Conservation (phyloP, 2,888 invertebrate species). For the Tenthredo distinguenda region DNA sequence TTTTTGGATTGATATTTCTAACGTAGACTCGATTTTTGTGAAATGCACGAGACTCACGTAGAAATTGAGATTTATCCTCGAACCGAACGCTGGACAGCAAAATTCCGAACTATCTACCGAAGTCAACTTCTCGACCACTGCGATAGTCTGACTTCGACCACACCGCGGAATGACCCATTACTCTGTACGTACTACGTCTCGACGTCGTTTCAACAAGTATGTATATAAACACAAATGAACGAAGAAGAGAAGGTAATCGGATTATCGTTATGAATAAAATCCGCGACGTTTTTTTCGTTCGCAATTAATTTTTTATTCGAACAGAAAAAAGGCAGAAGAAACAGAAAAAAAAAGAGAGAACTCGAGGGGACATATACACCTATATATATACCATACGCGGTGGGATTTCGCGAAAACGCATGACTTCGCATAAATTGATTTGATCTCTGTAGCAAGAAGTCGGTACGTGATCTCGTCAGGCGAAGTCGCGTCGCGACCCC, state of each 20-base stretch:
- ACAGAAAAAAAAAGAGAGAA: background rate
- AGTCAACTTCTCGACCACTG: background rate
- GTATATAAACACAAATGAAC: no score
- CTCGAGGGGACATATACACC: background rate
- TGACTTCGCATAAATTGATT: constrained; percentile 50
- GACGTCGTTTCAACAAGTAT: no score
- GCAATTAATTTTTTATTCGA: background rate
- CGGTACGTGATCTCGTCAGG: constrained; percentile 48
- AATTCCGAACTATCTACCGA: background rate
- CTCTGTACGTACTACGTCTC: no score
- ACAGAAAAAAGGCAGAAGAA: background rate
- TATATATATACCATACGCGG: background rate
- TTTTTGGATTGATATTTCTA: background rate
- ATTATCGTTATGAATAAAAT: background rate
- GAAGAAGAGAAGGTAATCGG: no score
- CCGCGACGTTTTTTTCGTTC: background rate
- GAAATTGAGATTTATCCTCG: background rate
- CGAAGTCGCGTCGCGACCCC: background rate
- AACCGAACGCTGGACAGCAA: background rate
- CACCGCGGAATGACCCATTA: background rate
- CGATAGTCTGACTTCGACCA: background rate
- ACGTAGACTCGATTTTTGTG: background rate
- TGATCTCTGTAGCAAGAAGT: constrained; percentile 40
- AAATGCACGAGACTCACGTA: background rate
- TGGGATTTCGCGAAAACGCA: constrained; percentile 27